Evolutionary conservation across 2,113 vertebrate species (phyloP).

Genomic region (Cyprinodon brontotheroides): DNA sequence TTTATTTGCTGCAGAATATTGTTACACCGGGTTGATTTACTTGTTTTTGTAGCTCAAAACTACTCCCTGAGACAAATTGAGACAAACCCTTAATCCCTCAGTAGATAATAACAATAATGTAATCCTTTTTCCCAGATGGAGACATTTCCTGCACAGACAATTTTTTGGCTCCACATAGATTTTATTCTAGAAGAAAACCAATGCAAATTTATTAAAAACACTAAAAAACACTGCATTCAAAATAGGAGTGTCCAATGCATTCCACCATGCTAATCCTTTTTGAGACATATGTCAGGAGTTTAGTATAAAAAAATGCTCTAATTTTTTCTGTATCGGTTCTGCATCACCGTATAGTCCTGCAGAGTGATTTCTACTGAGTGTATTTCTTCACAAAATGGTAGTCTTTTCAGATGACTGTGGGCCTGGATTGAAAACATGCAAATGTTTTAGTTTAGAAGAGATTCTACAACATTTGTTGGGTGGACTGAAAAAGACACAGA

Average conservation of each 20-base stretch:
- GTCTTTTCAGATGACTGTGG: conserved; percentile 41
- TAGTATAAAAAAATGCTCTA: conserved; percentile 42
- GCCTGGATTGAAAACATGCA: conserved; percentile 29
- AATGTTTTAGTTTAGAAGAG: conserved; percentile 29
- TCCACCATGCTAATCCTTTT: conserved; percentile 61
- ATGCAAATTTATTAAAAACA: conserved; percentile 71
- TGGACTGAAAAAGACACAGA: not conserved
- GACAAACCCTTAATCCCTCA: conserved; percentile 81
- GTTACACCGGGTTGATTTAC: conserved; percentile 51
- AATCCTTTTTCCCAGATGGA: conserved; percentile 80
- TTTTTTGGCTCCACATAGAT: conserved; percentile 57
- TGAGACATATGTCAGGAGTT: conserved; percentile 58
- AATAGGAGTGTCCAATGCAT: conserved; percentile 61
- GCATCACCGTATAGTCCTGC: conserved; percentile 17
- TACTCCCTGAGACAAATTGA: conserved; percentile 61
- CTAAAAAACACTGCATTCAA: conserved; percentile 76
- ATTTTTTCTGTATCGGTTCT: conserved; percentile 49
- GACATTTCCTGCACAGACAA: conserved; percentile 67
- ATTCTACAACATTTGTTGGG: conserved; percentile 16
- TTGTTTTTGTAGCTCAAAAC: conserved; percentile 38
- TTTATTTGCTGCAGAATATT: not conserved
- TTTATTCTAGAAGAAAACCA: conserved; percentile 64
- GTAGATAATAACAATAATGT: conserved; percentile 82
- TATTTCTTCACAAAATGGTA: conserved; percentile 43
- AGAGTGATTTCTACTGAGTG: conserved; percentile 25